Evolutionary conservation across 2,888 invertebrate species (phyloP).

Genomic region (Pachymerium ferrugineum): DNA sequence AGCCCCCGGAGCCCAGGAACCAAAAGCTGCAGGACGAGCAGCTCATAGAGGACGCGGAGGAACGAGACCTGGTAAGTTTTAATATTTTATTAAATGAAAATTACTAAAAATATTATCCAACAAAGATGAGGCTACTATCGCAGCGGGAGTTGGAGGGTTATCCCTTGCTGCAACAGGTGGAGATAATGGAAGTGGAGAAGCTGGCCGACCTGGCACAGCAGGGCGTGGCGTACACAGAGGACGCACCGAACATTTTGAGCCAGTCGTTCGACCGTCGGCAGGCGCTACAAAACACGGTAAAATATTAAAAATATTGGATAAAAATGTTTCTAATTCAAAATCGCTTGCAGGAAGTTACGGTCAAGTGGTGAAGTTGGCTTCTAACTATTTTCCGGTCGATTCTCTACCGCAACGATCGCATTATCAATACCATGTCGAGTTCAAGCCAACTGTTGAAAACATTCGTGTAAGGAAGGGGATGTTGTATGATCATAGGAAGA

Average conservation of each 20-base stretch:
- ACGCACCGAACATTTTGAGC: not conserved
- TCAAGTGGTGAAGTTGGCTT: slow-evolving; percentile 34
- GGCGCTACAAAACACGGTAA: not conserved
- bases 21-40: no score
- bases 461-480: slow-evolving; percentile 43
- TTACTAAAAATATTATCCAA: no score
- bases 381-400: slow-evolving; percentile 45
- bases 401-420: slow-evolving; percentile 42
- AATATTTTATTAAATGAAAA: no score
- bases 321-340: not conserved
- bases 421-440: slow-evolving; percentile 48
- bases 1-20: no score
- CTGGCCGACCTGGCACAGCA: not conserved
- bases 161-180: not conserved
- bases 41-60: no score
- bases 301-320: not conserved
- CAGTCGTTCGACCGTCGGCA: not conserved
- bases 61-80: no score
- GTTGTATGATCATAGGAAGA: slow-evolving; percentile 43
- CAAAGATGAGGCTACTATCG: no score
- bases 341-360: slow-evolving; percentile 33
- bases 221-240: not conserved
- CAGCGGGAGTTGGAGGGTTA: no score
- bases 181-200: not conserved
- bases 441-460: slow-evolving; percentile 45